These are phyloP conservation scores for Orius insidiosus DNA, from an alignment of 1,140 invertebrate genomes.

Conservation along the genomic window DNA sequence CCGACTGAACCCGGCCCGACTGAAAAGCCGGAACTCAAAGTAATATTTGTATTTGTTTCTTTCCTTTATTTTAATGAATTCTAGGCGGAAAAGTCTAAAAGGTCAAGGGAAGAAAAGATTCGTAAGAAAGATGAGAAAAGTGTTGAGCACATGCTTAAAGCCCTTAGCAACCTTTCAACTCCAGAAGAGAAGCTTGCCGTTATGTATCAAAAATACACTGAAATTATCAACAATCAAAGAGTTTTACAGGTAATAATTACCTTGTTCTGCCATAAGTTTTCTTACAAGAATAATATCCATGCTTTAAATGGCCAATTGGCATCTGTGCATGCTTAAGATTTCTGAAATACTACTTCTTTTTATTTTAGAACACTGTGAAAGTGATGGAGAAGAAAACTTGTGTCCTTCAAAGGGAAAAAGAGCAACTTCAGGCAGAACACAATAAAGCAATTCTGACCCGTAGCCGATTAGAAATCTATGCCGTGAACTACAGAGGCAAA, in stretches of 20 bases:
- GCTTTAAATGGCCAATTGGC: too few relatives aligned
- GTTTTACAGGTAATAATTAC: constrained; percentile 37
- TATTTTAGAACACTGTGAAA: constrained; percentile 29
- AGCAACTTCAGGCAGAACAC: constrained; percentile 62
- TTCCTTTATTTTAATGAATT: neutral
- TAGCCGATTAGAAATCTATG: constrained; percentile 70
- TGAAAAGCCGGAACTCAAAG: too few relatives aligned
- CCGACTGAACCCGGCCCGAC: too few relatives aligned
- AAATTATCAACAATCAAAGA: constrained; percentile 58
- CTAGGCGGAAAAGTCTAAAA: constrained; percentile 4
- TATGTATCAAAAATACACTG: constrained; percentile 59
- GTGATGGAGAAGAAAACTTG: constrained; percentile 44
- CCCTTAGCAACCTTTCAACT: constrained; percentile 42
- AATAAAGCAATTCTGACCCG: constrained; percentile 65
- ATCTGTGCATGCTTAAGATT: too few relatives aligned
- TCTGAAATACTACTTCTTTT: neutral
- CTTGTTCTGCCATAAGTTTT: too few relatives aligned
- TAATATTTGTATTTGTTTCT: too few relatives aligned
- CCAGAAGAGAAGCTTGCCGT: constrained; percentile 56
- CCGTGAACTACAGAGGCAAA: constrained; percentile 76
- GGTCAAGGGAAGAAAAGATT: constrained; percentile 17
- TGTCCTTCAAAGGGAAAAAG: constrained; percentile 54
- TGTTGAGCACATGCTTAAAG: constrained; percentile 52
- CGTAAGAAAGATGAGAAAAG: constrained; percentile 39
- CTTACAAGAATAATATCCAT: too few relatives aligned